phyloP scores from a whole-genome alignment of 2,113 vertebrate genomes.

The Scalopus aquaticus region DNA sequence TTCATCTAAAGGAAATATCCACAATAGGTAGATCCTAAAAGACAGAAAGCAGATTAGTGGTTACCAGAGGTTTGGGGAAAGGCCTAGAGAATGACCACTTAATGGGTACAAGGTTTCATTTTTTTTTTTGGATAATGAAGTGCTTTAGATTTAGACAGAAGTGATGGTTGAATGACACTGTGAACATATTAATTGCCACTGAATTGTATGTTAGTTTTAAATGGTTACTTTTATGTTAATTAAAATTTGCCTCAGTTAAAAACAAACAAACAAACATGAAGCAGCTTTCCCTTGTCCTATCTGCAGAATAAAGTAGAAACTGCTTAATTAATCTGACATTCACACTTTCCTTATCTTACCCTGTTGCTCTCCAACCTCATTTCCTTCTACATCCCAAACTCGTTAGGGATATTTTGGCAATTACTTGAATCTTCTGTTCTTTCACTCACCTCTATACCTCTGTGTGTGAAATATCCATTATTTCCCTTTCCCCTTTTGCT shows the following conservation, averaged over 20 bases:
- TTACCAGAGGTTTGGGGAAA: neutral
- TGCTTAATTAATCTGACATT: neutral
- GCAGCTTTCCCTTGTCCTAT: neutral
- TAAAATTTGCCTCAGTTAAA: slow-evolving; percentile 1
- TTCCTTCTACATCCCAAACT: neutral
- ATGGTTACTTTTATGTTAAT: neutral
- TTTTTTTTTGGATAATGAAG: slow-evolving; percentile 12
- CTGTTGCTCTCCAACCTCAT: neutral
- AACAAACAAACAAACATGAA: neutral
- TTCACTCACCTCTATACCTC: neutral
- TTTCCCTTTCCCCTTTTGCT: neutral
- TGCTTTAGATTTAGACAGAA: neutral
- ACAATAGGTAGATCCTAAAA: neutral
- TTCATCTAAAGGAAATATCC: neutral
- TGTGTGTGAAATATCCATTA: neutral
- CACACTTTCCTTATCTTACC: neutral
- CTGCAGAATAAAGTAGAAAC: neutral
- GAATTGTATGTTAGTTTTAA: neutral
- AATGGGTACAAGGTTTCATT: neutral
- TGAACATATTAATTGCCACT: neutral
- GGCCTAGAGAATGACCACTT: neutral
- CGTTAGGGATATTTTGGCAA: neutral
- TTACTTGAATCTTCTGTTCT: neutral
- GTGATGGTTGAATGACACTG: neutral
- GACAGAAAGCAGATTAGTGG: neutral